A percentile compares a stretch with the other conserved stretches of the same genome.
phyloP scores from a whole-genome alignment of 2,888 invertebrate species.

The Melikaiella ostensackeni region DNA sequence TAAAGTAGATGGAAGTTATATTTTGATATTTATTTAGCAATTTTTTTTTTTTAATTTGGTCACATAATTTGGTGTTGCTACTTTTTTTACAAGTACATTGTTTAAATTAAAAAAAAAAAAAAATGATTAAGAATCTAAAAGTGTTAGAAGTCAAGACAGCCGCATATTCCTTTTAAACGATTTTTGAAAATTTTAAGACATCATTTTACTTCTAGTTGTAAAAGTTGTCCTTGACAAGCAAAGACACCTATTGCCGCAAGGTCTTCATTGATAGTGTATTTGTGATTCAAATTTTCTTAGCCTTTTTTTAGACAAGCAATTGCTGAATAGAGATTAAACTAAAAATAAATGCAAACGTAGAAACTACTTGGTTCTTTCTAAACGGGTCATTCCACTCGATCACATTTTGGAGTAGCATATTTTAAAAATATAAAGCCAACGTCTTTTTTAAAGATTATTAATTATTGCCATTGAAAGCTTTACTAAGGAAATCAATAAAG shows the following conservation, averaged over 20 bases:
- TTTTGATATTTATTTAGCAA: not conserved
- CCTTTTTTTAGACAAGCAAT: not conserved
- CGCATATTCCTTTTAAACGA: not conserved
- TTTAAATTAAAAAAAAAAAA: not conserved
- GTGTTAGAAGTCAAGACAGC: not conserved
- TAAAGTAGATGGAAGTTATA: not conserved
- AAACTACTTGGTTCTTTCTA: conserved; percentile 7
- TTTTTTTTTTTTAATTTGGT: not conserved
- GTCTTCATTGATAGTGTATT: not conserved
- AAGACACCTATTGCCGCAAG: not conserved
- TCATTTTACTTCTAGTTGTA: not conserved
- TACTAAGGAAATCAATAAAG: too few relatives aligned
- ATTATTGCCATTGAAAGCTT: not conserved
- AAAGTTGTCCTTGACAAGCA: not conserved
- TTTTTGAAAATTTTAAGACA: not conserved
- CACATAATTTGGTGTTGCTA: not conserved
- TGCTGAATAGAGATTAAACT: not conserved
- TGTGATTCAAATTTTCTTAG: not conserved
- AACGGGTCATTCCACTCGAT: conserved; percentile 30
- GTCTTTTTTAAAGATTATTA: not conserved
- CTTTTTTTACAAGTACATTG: not conserved
- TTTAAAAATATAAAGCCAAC: not conserved
- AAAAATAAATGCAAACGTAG: not conserved
- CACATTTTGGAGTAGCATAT: conserved; percentile 26
- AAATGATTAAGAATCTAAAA: not conserved